These are phyloP conservation scores for Corythoichthys intestinalis DNA, from an alignment of 2,113 vertebrate species.

Conservation along the genomic window DNA sequence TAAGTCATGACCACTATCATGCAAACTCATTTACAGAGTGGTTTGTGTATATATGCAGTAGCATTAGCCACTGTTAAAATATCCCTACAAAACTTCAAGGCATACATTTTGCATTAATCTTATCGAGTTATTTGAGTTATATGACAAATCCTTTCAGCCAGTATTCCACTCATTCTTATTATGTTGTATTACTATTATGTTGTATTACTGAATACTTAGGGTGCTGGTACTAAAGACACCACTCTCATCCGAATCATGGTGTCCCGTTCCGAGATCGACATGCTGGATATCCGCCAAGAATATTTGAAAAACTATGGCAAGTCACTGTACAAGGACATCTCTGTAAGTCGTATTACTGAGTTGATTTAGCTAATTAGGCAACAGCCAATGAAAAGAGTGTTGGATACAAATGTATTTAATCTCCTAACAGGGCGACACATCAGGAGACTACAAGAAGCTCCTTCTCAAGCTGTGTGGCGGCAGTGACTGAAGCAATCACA, in stretches of 20 bases:
- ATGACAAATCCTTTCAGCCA: too few species aligned
- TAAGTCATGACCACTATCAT: too few species aligned
- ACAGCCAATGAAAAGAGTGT: background rate
- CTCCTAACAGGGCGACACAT: constrained; percentile 86
- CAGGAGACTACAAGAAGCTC: constrained; percentile 94
- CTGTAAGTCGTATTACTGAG: constrained; percentile 72
- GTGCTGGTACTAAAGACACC: constrained; percentile 84
- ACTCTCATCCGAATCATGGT: constrained; percentile 95
- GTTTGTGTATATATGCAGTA: too few species aligned
- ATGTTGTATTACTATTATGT: too few species aligned
- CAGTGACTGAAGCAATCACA: constrained; percentile 75
- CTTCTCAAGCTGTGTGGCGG: constrained; percentile 95
- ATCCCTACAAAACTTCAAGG: too few species aligned
- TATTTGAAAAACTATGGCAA: constrained; percentile 86
- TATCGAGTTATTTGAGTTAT: too few species aligned
- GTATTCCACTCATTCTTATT: too few species aligned
- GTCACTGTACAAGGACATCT: constrained; percentile 87
- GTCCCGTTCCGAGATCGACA: constrained; percentile 88
- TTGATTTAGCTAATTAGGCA: background rate
- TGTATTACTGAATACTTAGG: too few species aligned
- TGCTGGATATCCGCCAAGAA: constrained; percentile 88
- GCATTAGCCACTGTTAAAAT: too few species aligned
- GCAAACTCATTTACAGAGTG: too few species aligned
- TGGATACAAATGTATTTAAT: constrained; percentile 8
- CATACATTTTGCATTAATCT: too few species aligned